Evolutionary conservation across 1,140 invertebrate genomes (phyloP).

Genomic region (Oryctes rhinoceros): DNA sequence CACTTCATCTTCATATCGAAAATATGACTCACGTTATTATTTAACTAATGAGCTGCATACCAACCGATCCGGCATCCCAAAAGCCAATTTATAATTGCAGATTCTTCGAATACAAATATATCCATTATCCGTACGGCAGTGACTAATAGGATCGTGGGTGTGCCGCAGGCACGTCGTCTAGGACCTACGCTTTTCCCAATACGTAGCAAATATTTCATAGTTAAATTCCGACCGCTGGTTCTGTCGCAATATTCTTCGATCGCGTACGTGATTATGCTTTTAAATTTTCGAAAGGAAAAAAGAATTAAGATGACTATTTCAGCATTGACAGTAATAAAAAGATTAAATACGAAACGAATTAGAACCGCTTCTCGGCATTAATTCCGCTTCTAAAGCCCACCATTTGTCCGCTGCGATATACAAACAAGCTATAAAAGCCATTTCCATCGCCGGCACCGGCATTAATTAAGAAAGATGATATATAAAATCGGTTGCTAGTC

Average conservation of each 20-base stretch:
- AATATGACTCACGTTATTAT: constrained; percentile 19
- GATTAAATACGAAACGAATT: neutral
- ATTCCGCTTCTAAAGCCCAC: neutral
- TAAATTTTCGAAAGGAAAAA: neutral
- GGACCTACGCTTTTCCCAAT: neutral
- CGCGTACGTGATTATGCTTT: neutral
- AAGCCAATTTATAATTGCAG: neutral
- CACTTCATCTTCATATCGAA: neutral
- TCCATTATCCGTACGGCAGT: neutral
- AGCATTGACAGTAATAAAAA: neutral
- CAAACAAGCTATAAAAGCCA: neutral
- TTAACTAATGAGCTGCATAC: neutral
- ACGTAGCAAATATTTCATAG: neutral
- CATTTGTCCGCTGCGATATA: no score
- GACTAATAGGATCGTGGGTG: constrained; percentile 16
- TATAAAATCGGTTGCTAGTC: constrained; percentile 15
- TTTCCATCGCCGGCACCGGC: neutral
- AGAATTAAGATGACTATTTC: neutral
- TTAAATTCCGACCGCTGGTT: neutral
- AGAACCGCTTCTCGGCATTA: neutral
- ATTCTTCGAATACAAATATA: constrained; percentile 16
- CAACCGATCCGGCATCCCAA: neutral
- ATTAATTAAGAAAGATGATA: constrained; percentile 20
- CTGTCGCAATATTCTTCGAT: neutral
- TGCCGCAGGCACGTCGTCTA: constrained; percentile 7